Evolutionary conservation across 1,140 invertebrate genomes (phyloP), one percentile per base, ranked within the genome.

Genomic region (Drosophila tropicalis): DNA sequence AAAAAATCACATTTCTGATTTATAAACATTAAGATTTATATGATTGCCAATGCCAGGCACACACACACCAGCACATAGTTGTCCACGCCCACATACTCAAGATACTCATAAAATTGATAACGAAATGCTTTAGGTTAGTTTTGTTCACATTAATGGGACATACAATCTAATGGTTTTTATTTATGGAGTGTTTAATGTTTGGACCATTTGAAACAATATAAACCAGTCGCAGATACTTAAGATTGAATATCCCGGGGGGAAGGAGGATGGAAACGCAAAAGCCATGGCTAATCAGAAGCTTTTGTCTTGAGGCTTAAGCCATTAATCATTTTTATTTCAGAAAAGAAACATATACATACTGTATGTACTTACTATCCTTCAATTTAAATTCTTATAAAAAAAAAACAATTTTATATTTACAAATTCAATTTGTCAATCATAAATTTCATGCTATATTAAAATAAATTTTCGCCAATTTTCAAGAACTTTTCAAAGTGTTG

Each of bases 371-470:
- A 47, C 13, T 19, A 19, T 7, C 15, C 44, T 17, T 19, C 44
- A 51, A 51, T 47, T 47, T 47, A 19, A 47, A 47, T 51, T 51
- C 17, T 19, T 10, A 51, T 47, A 17, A 40, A 60, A 76, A 60
- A 76, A 3, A 25, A 25, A 3, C 22, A 79, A 76, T 76, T 76
- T 47, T 17, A 47, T 51, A 51, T 51, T 79, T 76, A 51, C 67
- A 76, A 90, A 89, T 89, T 89, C 85, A 89, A 89, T 89, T 89
- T 89, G 81, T 85, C 85, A 89, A 63, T 85, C 85, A 90, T 90
- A 89, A 89, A 89, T 89, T 89, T 89, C 85, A 89, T 81, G 85
- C 69, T 76, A 64, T 85, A 80, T 89, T 90, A 81, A 81, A 85
- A 90, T 79, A 90, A 90, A 89, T 90, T 90, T 72, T 66, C 70